Percentiles rank a stretch among this genome's conserved stretches.
Evolutionary conservation across 2,113 vertebrate genomes (phyloP).

Genomic region (Gracilinanus agilis): DNA sequence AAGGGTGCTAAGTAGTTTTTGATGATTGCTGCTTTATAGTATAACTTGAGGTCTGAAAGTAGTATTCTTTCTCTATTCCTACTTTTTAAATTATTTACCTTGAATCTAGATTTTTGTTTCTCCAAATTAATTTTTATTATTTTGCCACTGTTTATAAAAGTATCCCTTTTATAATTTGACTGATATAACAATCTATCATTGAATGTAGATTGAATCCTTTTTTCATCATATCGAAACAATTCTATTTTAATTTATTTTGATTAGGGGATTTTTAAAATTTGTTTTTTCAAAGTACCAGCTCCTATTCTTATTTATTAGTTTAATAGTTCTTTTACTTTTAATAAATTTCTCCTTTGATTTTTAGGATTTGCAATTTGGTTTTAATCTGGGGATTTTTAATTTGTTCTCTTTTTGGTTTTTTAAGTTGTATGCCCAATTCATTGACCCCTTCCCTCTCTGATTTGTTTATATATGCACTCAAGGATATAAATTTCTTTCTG

Average conservation of each 20-base stretch:
- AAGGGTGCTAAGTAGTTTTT: not conserved
- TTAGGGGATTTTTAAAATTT: not conserved
- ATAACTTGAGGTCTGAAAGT: not conserved
- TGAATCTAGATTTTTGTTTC: not conserved
- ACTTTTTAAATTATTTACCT: not conserved
- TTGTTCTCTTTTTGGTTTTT: too few relatives aligned
- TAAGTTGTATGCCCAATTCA: too few relatives aligned
- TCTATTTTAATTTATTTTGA: not conserved
- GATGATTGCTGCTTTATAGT: too few relatives aligned
- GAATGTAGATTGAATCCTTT: not conserved
- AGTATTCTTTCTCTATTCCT: not conserved
- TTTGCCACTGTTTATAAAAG: not conserved
- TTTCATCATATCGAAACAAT: not conserved
- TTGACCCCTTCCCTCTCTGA: too few relatives aligned
- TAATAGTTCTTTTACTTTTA: too few relatives aligned
- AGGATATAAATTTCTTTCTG: too few relatives aligned
- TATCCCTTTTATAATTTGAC: not conserved
- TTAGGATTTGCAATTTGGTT: too few relatives aligned
- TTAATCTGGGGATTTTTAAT: too few relatives aligned
- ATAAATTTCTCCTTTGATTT: too few relatives aligned
- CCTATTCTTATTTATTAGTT: too few relatives aligned
- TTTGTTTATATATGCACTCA: too few relatives aligned
- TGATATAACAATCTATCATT: not conserved
- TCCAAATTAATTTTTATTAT: not conserved
- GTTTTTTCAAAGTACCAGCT: too few relatives aligned